Base-by-base conservation (phyloP, 2,113 vertebrate genomes). In the Microcebus griseorufus region DNA sequence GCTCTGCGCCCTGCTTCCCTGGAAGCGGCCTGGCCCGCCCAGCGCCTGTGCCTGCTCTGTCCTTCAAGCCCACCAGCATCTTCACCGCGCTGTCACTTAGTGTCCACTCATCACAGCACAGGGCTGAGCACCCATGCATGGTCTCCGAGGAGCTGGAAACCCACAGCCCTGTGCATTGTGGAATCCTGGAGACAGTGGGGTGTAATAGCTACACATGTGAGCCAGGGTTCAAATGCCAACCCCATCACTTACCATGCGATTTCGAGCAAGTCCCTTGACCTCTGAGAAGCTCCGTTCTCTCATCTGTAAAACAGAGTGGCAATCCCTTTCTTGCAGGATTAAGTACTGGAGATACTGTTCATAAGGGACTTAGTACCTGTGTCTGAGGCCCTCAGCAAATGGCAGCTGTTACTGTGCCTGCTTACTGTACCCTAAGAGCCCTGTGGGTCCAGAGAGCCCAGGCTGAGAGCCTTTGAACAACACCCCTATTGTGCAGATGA, bases 81-180 rank as follows among this genome's bases (percentile, higher is more conserved):
- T 51, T 67, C 45, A 4, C 42, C 37, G 29, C 9, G 17, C 62
- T 9, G n/a, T 45, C 62, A 42, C 53, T 51, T 51, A 25, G 75
- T 7, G 34, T 20, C 2, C 1, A 27, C 42, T 82, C 58, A 16
- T 51, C 87, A 39, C 53, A 48, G 95, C 64, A 5, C 60, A 23
- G 29, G 53, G 23, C 53, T 58, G n/a, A 72, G 81, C 0, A 13
- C 53, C 3, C 14, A n/a, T 8, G 10, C 7, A 29, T 0, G 0
- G 34, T 8, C 55, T 3, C 0, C 2, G 29, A 42, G 39, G 67
- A 69, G 11, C 14, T 3, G 62, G 20, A 65, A 78, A 53, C 20
- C 53, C 25, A 0, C 0, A 0, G 4, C 45, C 60, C 62, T n/a
- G 45, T 18, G 32, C 23, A 2, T 37, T 23, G 17, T 25, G 17